Percentiles rank a stretch among this genome's conserved stretches.
phyloP scores from a whole-genome alignment of 2,797 vertebrate genomes.

The Epinephelus malabaricus region DNA sequence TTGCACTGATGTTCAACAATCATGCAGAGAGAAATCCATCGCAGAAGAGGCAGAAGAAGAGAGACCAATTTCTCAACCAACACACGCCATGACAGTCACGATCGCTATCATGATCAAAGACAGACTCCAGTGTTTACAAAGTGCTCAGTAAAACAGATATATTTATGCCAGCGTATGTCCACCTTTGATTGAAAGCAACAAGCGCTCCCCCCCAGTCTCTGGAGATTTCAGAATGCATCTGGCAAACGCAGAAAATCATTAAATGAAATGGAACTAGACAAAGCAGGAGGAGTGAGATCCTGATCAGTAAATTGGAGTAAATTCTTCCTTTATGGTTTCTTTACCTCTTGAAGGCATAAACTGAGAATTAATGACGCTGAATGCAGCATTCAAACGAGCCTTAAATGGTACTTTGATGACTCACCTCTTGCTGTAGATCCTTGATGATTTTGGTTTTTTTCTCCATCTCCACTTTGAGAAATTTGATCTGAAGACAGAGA shows the following conservation, averaged over 20 bases:
- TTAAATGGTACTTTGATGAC: conserved; percentile 36
- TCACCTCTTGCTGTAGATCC: conserved; percentile 98
- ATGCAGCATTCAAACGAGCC: not conserved
- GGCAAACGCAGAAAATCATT: conserved; percentile 49
- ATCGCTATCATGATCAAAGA: conserved; percentile 50
- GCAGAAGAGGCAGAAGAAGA: conserved; percentile 6
- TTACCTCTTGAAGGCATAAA: conserved; percentile 3
- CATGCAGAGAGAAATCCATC: conserved; percentile 25
- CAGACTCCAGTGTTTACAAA: conserved; percentile 37
- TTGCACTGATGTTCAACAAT: conserved; percentile 37
- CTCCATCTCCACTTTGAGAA: conserved; percentile 98
- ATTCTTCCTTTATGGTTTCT: conserved; percentile 13
- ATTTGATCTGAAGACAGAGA: conserved; percentile 91
- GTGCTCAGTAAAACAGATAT: conserved; percentile 11
- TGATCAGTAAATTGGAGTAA: conserved; percentile 34
- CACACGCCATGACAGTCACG: conserved; percentile 9
- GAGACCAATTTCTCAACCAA: conserved; percentile 20
- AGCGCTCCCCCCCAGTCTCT: not conserved
- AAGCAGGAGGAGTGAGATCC: not conserved
- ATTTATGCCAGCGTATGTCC: conserved; percentile 42
- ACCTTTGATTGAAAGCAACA: conserved; percentile 49
- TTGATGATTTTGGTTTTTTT: conserved; percentile 98
- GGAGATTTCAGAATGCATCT: conserved; percentile 39
- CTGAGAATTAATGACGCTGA: not conserved
- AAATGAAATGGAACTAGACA: conserved; percentile 36